Evolutionary conservation across 2,888 invertebrate genomes (phyloP), one percentile per base, ranked within the genome.

Genomic region (Torymus aiolomorphi): DNA sequence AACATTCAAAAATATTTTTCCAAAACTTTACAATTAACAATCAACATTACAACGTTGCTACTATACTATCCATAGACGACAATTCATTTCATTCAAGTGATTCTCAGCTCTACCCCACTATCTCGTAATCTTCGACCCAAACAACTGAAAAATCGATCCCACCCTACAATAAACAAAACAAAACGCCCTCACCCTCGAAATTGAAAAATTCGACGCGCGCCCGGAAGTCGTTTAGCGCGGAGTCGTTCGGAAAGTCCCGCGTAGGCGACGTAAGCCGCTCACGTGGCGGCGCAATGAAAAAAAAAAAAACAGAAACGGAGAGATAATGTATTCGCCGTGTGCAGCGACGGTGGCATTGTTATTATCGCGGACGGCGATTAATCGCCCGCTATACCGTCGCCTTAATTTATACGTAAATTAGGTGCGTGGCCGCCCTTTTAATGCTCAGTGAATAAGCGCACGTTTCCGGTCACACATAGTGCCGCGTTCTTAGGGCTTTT

Each of bases 371-470:
- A 86, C 85, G 85, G 86, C 86, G 86, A 88, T 88, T 88, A 88
- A 88, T 88, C 87, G 87, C 83, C 85, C 8, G 42, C 42, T 42
- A 42, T 42, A 84, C 86, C 86, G 88, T 87, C 85, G 88, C 51
- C 82, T 87, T 87, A 88, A 89, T 89, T 88, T 88, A 86, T 88
- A 87, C 88, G 87, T 86, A 87, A 88, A 89, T 88, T 88, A 87
- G 88, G 13, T 59, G 52, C 18, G 8, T 1, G 86, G 86, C 83
- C 87, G 87, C 87, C 88, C 88, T 88, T 87, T 88, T 85, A 86
- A 86, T 86, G 86, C 87, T 86, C 85, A 86, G 87, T 88, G 89
- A 89, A 88, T 89, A 88, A 89, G 87, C 86, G 88, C 86, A 84
- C 85, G 88, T 87, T 89, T 89, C 89, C 89, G 89, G 87, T 86